Percentiles rank a stretch among this genome's conserved stretches.
These are phyloP conservation scores for Tyto alba DNA, from an alignment of 2,113 vertebrate genomes.

Conservation along the genomic window DNA sequence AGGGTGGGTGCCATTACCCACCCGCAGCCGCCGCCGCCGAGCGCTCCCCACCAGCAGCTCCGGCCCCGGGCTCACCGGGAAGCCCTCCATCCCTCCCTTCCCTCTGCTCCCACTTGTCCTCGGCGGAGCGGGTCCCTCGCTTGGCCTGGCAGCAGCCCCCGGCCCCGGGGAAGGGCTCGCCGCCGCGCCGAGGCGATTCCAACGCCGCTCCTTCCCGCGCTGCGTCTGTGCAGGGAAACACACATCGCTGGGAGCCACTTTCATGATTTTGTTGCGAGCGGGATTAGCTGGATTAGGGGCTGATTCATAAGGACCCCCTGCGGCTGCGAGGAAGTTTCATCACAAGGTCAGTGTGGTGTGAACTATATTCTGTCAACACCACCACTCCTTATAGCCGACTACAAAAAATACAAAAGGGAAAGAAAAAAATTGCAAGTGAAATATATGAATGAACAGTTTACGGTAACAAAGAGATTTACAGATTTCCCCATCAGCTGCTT, in stretches of 20 bases:
- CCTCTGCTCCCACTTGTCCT: no score
- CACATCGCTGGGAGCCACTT: slow-evolving; percentile 74
- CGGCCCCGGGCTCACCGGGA: not conserved
- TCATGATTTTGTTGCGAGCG: slow-evolving; percentile 79
- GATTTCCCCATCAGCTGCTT: not conserved
- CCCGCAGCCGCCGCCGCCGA: not conserved
- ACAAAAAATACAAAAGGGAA: not conserved
- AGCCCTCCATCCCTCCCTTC: not conserved
- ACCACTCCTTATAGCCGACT: slow-evolving; percentile 56
- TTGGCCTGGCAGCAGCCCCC: no score
- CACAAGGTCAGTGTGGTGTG: slow-evolving; percentile 77
- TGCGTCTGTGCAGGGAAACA: slow-evolving; percentile 65
- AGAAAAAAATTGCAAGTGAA: not conserved
- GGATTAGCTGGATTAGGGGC: slow-evolving; percentile 84
- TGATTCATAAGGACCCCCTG: slow-evolving; percentile 81
- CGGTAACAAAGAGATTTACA: slow-evolving; percentile 51
- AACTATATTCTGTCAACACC: slow-evolving; percentile 78
- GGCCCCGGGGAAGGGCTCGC: not conserved
- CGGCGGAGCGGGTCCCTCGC: no score
- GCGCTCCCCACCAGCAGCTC: not conserved
- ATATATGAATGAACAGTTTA: slow-evolving; percentile 43
- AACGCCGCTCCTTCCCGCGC: slow-evolving; percentile 20
- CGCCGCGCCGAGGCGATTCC: slow-evolving; percentile 22
- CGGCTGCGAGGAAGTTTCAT: slow-evolving; percentile 78
- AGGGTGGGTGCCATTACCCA: not conserved